Evolutionary conservation across 2,797 vertebrate genomes (phyloP).

Genomic region (Syndactyla subalaris): DNA sequence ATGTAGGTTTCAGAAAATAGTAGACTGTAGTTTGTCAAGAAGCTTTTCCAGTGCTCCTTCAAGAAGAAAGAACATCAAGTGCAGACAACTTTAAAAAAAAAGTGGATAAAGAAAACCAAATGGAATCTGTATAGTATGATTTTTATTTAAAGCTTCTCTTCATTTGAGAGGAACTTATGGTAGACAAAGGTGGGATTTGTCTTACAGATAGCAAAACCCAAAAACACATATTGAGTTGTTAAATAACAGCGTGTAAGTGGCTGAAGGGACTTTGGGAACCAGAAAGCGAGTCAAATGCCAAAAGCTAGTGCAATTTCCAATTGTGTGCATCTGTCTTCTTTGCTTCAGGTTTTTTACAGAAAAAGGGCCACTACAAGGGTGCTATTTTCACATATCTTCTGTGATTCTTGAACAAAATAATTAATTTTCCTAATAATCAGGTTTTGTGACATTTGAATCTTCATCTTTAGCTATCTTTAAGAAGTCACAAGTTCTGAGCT

Average conservation of each 20-base stretch:
- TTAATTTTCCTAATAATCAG: neutral
- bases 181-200: neutral
- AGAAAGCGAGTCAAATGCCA: neutral
- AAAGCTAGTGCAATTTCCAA: neutral
- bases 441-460: neutral
- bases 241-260: neutral
- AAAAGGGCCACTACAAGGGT: neutral
- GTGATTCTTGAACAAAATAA: neutral
- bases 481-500: neutral
- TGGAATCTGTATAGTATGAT: neutral
- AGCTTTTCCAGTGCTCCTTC: neutral
- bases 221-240: neutral
- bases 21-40: neutral
- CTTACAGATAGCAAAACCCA: neutral
- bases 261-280: neutral
- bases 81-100: neutral
- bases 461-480: neutral
- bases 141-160: constrained; percentile 12
- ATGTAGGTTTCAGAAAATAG: neutral
- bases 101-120: neutral
- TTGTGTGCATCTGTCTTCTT: neutral
- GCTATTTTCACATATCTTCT: neutral
- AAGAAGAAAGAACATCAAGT: neutral
- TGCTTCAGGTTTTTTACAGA: neutral
- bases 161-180: neutral